Evolutionary conservation across 2,888 invertebrate species (phyloP).

Genomic region (Limnephilus auricula): DNA sequence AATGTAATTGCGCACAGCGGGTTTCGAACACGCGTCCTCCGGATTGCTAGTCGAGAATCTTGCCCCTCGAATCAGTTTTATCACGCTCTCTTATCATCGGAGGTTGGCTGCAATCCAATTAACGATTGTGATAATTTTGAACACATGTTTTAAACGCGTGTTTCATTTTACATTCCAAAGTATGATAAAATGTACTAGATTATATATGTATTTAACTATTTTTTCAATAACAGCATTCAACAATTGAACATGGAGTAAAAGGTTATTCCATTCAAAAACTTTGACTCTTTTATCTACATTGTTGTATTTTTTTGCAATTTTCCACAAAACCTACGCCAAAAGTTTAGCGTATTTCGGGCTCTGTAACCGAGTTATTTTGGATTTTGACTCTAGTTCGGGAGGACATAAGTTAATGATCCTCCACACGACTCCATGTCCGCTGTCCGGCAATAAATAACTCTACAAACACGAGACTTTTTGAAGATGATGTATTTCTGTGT

Average conservation of each 20-base stretch:
- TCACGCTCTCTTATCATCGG: too few relatives aligned
- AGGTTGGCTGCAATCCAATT: not conserved
- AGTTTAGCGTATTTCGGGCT: not conserved
- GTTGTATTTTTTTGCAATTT: not conserved
- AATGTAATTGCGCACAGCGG: too few relatives aligned
- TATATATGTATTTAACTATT: too few relatives aligned
- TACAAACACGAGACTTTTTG: constrained; percentile 13
- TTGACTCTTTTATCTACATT: not conserved
- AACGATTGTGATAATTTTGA: not conserved
- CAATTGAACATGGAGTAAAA: too few relatives aligned
- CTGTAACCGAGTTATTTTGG: not conserved
- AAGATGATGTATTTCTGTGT: constrained; percentile 6
- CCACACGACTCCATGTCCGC: not conserved
- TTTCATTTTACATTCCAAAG: not conserved
- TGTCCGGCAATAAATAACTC: not conserved
- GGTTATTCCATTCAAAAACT: too few relatives aligned
- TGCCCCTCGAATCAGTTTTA: too few relatives aligned
- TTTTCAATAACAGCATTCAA: too few relatives aligned
- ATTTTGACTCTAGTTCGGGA: not conserved
- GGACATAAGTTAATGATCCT: constrained; percentile 2
- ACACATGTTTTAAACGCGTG: not conserved
- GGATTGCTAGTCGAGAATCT: too few relatives aligned
- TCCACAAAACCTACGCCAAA: not conserved
- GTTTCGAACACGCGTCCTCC: too few relatives aligned
- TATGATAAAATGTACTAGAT: too few relatives aligned